phyloP scores from a whole-genome alignment of 2,113 vertebrate species.

The Callionymus lyra region DNA sequence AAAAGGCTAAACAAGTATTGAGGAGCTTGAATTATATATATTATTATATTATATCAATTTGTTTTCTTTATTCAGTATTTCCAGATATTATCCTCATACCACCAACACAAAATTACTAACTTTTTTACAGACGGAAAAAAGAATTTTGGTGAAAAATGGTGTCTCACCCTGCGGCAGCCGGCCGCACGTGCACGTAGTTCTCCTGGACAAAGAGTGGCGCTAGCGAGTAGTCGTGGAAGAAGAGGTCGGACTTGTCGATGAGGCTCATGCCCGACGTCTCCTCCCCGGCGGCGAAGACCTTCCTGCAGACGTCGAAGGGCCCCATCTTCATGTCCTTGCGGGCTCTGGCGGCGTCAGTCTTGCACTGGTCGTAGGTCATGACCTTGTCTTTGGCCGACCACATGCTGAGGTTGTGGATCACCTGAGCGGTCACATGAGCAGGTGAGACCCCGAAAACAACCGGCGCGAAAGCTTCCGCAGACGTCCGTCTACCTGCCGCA shows the following conservation, averaged over 20 bases:
- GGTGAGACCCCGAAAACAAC: background rate
- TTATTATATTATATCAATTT: too few relatives aligned
- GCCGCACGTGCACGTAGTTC: constrained; percentile 88
- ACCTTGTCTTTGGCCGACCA: constrained; percentile 85
- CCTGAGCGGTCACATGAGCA: constrained; percentile 52
- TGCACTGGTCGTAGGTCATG: constrained; percentile 86
- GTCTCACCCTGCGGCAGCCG: constrained; percentile 84
- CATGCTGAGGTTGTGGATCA: constrained; percentile 96
- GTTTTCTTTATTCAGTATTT: too few relatives aligned
- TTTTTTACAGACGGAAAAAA: too few relatives aligned
- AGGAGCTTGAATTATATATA: too few relatives aligned
- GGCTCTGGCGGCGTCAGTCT: constrained; percentile 76
- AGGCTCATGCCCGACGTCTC: constrained; percentile 82
- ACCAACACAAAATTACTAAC: too few relatives aligned
- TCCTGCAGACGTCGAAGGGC: constrained; percentile 91
- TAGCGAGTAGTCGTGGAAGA: constrained; percentile 95
- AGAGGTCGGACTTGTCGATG: constrained; percentile 89
- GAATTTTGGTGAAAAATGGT: too few relatives aligned
- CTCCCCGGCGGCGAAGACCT: constrained; percentile 81
- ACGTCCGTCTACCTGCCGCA: constrained; percentile 79
- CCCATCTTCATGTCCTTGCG: constrained; percentile 91
- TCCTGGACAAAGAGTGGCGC: constrained; percentile 97
- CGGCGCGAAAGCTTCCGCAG: too few relatives aligned
- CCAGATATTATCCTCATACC: too few relatives aligned
- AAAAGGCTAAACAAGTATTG: background rate